Conservation (phyloP, 2,797 vertebrate species). For the Darevskia mixta region DNA sequence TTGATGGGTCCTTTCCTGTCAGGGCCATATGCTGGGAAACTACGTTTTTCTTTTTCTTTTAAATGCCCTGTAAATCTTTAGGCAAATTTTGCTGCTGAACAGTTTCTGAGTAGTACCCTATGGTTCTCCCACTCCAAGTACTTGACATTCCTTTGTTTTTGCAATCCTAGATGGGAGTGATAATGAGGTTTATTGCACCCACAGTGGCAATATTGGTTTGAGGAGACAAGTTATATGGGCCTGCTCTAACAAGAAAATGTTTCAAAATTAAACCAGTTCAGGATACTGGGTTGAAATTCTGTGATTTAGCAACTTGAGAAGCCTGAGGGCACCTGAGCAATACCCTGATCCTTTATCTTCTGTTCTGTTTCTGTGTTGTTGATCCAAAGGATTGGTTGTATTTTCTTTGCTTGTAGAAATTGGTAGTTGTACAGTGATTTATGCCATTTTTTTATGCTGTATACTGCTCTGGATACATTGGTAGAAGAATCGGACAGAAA, state of each 20-base stretch:
- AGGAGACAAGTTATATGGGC: background rate
- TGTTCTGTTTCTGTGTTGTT: background rate
- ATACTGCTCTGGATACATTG: background rate
- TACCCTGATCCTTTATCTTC: background rate
- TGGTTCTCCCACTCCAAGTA: too few species aligned
- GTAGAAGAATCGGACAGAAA: background rate
- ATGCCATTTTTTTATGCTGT: background rate
- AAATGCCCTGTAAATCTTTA: too few species aligned
- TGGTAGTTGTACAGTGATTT: background rate
- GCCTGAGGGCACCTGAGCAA: background rate
- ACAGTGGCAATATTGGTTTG: background rate
- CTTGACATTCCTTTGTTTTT: too few species aligned
- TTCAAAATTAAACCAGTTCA: background rate
- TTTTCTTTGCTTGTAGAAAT: background rate
- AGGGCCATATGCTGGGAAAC: too few species aligned
- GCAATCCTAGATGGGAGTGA: too few species aligned
- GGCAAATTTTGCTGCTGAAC: too few species aligned
- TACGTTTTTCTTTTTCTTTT: too few species aligned
- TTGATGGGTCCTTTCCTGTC: too few species aligned
- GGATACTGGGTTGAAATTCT: background rate
- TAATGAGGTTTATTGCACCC: background rate
- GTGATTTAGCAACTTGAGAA: background rate
- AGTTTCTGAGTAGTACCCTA: too few species aligned
- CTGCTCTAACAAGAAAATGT: too few species aligned
- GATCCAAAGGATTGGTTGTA: background rate